Base-by-base conservation (phyloP, 1,140 invertebrate genomes). In the Magallana gigas region DNA sequence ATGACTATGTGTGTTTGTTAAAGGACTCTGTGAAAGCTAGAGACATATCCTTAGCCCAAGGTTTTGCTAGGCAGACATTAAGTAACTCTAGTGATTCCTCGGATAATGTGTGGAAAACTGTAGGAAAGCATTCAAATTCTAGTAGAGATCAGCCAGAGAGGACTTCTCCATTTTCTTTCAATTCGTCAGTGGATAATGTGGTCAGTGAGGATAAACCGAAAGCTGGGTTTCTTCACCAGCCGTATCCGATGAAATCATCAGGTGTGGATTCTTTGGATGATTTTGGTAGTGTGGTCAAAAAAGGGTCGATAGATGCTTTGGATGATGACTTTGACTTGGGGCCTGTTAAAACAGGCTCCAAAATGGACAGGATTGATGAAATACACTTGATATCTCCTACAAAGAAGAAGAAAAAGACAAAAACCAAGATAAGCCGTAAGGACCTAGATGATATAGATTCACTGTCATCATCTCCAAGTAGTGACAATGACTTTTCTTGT, bases 1-100 rank as follows among this genome's bases (percentile, higher is more conserved):
- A 91, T 62, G 90, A 91, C 57, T 84, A 90, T 62, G 88, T 93
- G 84, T 92, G 91, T 84, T 68, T 91, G 7, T 76, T 91, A 58
- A 88, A 89, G 11, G 92, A 93, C 85, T 85, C 90, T n/a, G 85
- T 85, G 8, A 86, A 88, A 57, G 92, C 90, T 7, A 57, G 89
- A 14, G 90, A 90, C 76, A 86, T 92, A n/a, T 88, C 92, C 11
- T n/a, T 83, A 58, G 86, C 76, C 23, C 71, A 81, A 23, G 29
- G 83, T n/a, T 71, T 71, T 29, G 57, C 36, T 56, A 56, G 36
- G 7, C 62, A 76, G 83, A 62, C 57, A 56, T 84, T 84, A 84
- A 59, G 18, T 8, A n/a, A 8, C n/a, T 60, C 18, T 84, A 58
- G 58, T 57, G n/a, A 18, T 18, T 14, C 81, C 83, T 36, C 83